A percentile compares a stretch with the other conserved stretches of the same genome.
Evolutionary conservation across 2,113 vertebrate genomes (phyloP).

Genomic region (Thomomys bottae): DNA sequence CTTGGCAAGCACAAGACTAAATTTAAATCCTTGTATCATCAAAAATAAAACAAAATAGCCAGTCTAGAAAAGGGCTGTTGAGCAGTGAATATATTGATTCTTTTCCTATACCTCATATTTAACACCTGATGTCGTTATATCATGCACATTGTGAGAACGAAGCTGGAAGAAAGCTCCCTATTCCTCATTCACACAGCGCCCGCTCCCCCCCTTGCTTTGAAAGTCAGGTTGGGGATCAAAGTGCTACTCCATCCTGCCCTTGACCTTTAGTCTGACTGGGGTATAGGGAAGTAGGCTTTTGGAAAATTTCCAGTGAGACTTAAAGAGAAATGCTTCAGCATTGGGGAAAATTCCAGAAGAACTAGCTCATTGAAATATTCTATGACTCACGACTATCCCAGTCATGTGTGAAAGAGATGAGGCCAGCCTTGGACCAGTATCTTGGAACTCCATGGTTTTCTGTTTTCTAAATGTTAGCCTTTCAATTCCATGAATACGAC

Average conservation of each 20-base stretch:
- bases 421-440: not conserved
- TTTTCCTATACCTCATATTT: not conserved
- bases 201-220: not conserved
- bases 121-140: not conserved
- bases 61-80: no score
- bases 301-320: slow-evolving; percentile 46
- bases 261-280: not conserved
- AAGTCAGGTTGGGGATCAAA: not conserved
- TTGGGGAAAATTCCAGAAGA: slow-evolving; percentile 48
- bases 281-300: not conserved
- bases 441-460: slow-evolving; percentile 29
- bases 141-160: not conserved
- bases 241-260: not conserved
- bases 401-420: not conserved
- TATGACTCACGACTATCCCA: not conserved
- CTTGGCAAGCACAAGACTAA: no score
- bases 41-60: no score
- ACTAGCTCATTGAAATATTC: not conserved
- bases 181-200: not conserved
- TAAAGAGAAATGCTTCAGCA: slow-evolving; percentile 1
- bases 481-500: not conserved
- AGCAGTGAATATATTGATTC: not conserved
- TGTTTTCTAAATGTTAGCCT: not conserved
- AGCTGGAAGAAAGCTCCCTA: not conserved
- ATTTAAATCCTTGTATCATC: no score